Conservation (phyloP, 37 sponge, comb jelly and placozoan genomes). For the Beroe forskalii region DNA sequence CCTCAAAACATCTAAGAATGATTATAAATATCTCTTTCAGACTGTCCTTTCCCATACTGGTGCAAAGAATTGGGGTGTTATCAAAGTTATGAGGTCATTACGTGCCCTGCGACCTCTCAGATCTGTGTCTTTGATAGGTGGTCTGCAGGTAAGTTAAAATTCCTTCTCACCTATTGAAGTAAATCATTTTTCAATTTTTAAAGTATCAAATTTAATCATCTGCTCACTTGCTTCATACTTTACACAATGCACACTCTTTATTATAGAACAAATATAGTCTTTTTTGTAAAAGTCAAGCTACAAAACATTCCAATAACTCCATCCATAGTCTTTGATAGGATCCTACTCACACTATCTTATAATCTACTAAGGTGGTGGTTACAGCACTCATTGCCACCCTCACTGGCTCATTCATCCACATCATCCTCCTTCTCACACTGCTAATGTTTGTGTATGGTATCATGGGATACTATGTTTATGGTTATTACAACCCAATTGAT, state of each 20-base stretch:
- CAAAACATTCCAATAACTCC: no score
- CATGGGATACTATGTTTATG: constrained; percentile 57
- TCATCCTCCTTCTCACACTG: constrained; percentile 1
- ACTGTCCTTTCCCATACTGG: constrained; percentile 32
- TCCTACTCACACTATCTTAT: no score
- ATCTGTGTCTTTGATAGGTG: constrained; percentile 44
- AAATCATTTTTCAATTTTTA: no score
- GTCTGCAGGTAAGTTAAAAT: constrained; percentile 24
- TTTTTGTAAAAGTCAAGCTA: no score
- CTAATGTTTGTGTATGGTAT: constrained; percentile 64
- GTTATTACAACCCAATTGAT: neutral
- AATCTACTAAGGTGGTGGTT: constrained; percentile 36
- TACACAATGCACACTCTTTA: no score
- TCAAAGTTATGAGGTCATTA: constrained; percentile 44
- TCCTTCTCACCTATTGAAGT: no score
- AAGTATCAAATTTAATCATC: no score
- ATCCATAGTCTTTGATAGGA: no score
- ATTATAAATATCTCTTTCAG: no score
- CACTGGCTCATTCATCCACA: constrained; percentile 60
- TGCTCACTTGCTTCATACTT: no score
- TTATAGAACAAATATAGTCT: no score
- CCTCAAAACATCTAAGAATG: no score
- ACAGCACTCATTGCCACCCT: constrained; percentile 55
- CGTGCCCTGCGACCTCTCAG: constrained; percentile 27
- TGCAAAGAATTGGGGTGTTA: constrained; percentile 35